Conservation (phyloP, 2,797 vertebrate genomes). For the Pelobates cultripes region DNA sequence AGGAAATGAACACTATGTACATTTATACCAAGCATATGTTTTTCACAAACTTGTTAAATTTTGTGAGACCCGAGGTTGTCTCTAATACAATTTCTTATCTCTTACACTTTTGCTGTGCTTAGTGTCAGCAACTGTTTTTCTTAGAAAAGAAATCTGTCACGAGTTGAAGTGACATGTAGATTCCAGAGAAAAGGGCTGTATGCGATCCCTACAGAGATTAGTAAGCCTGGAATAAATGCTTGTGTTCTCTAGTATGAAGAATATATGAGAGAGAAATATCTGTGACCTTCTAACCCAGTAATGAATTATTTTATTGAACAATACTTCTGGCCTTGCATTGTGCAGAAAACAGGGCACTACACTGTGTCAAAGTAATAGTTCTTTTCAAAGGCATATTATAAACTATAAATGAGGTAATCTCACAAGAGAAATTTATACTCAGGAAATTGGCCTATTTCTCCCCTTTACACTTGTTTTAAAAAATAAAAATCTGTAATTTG, state of each 20-base stretch:
- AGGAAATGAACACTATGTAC: background rate
- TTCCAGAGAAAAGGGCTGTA: background rate
- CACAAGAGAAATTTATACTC: too few relatives aligned
- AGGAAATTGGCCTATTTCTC: too few relatives aligned
- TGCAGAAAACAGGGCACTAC: too few relatives aligned
- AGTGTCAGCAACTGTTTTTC: background rate
- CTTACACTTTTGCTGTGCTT: background rate
- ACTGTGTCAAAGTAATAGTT: too few relatives aligned
- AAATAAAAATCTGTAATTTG: too few relatives aligned
- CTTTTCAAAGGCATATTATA: too few relatives aligned
- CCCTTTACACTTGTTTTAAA: too few relatives aligned
- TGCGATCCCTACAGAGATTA: conserved; percentile 18
- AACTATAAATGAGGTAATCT: too few relatives aligned
- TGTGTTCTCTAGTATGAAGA: conserved; percentile 18
- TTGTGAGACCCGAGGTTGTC: conserved; percentile 12
- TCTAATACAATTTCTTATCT: conserved; percentile 41
- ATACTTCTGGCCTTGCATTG: too few relatives aligned
- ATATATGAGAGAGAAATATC: background rate
- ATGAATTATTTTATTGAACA: too few relatives aligned
- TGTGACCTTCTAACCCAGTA: too few relatives aligned
- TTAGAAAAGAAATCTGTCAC: background rate
- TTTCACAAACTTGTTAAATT: conserved; percentile 25
- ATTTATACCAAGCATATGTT: conserved; percentile 19
- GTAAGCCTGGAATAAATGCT: conserved; percentile 3
- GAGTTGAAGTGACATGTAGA: conserved; percentile 14